Percentiles rank a stretch among this genome's conserved stretches.
These are phyloP conservation scores for Papilio demoleus DNA, from an alignment of 2,888 invertebrate genomes.

Conservation along the genomic window DNA sequence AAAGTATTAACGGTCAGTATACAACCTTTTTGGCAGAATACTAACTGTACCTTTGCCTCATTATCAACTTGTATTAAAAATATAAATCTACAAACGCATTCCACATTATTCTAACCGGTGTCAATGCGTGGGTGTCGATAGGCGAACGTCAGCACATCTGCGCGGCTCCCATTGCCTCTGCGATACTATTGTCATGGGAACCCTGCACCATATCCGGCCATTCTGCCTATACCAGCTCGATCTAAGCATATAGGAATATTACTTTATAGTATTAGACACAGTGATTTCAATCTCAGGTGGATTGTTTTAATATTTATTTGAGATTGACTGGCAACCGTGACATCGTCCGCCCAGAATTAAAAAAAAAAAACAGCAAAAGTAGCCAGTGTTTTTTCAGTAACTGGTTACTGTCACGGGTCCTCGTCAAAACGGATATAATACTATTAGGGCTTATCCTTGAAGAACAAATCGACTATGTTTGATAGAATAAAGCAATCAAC, in stretches of 20 bases:
- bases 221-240: constrained; percentile 28
- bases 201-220: constrained; percentile 61
- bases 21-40: no score
- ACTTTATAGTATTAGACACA: not conserved
- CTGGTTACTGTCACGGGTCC: no score
- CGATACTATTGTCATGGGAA: constrained; percentile 77
- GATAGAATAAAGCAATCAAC: no score
- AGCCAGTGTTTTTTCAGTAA: no score
- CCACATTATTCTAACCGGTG: constrained; percentile 44
- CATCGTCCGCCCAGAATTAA: no score
- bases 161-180: constrained; percentile 58
- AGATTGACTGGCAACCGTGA: not conserved
- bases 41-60: no score
- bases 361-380: not conserved
- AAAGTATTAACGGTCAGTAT: no score
- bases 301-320: not conserved
- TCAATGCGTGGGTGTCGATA: constrained; percentile 65
- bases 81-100: constrained; percentile 35
- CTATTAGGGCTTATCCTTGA: no score
- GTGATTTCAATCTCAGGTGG: not conserved
- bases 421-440: no score
- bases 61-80: not conserved
- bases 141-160: constrained; percentile 64
- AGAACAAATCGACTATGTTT: no score
- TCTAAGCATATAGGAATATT: constrained; percentile 25